Evolutionary conservation across 2,113 vertebrate species (phyloP).

Genomic region (Motacilla alba): DNA sequence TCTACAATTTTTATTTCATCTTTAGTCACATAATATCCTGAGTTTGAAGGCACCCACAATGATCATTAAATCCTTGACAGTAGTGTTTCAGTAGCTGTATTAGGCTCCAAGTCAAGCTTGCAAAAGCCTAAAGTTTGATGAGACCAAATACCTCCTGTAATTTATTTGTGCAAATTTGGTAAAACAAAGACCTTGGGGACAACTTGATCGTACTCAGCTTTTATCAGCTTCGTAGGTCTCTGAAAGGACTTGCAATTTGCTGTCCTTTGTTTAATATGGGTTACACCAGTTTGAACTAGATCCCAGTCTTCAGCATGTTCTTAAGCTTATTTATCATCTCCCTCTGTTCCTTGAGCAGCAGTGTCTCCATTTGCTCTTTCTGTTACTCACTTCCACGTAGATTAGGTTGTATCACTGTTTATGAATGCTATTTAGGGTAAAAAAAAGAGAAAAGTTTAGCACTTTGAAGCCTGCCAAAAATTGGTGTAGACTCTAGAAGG

Average conservation of each 20-base stretch:
- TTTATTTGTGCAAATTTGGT: not conserved
- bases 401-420: not conserved
- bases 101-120: not conserved
- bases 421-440: not conserved
- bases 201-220: not conserved
- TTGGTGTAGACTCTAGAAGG: not conserved
- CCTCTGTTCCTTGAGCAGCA: not conserved
- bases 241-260: rapidly evolving
- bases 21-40: not conserved
- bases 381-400: not conserved
- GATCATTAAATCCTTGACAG: not conserved
- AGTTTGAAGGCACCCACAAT: not conserved
- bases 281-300: not conserved
- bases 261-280: not conserved
- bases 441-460: not conserved
- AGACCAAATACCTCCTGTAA: not conserved
- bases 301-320: not conserved
- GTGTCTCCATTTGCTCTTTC: not conserved
- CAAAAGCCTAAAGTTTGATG: not conserved
- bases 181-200: not conserved
- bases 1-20: not conserved
- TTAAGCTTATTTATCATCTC: not conserved
- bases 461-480: not conserved
- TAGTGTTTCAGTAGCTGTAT: not conserved
- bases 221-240: not conserved